Evolutionary conservation across 2,113 vertebrate genomes (phyloP), one percentile per base, ranked within the genome.

Genomic region (Pluvianellus socialis): DNA sequence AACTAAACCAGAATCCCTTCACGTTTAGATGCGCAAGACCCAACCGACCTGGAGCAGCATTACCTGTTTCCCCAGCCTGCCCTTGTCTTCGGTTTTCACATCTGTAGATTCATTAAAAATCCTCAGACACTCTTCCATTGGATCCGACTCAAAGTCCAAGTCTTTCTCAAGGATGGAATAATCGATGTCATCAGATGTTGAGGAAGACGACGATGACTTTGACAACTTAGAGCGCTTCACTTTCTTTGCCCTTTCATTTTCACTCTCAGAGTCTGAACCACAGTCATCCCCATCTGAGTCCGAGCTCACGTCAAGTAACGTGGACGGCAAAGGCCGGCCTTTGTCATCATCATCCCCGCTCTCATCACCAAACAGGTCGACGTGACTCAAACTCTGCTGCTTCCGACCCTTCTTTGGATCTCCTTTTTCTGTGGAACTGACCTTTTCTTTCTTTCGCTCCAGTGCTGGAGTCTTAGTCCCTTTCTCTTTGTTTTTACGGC

Each of bases 81-180:
- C 99, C 88, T 99, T 99, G 98, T 99, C 99, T 96, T 99, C 99
- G 1, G 93, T 99, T 98, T 99, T 99, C 89, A 99, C 98, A 14
- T 99, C 99, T 17, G 98, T 99, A 33, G 99, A 99, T 91, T 99
- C 99, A 6, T 99, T 99, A 96, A 99, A 99, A 86, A 99, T 99
- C 89, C 99, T 94, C 52, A 99, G 98, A 85, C 99, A 99, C 96
- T 99, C 99, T 93, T 99, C 99, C 99, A 99, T 99, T 3, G 99
- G 99, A 90, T 99, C 99, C 0, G 98, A 98, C 86, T 99, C 99
- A 1, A 99, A 99, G 92, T 99, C 99, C 53, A 99, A 75, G 49
- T 99, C 99, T 52, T 98, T 98, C 95, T 99, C 99, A 49, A 99
- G 97, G 74, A 97, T 55, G 1, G 98, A 97, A 80, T 98, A 98